Evolutionary conservation across 1,140 invertebrate species (phyloP).

Genomic region (Drosophila arawakana): DNA sequence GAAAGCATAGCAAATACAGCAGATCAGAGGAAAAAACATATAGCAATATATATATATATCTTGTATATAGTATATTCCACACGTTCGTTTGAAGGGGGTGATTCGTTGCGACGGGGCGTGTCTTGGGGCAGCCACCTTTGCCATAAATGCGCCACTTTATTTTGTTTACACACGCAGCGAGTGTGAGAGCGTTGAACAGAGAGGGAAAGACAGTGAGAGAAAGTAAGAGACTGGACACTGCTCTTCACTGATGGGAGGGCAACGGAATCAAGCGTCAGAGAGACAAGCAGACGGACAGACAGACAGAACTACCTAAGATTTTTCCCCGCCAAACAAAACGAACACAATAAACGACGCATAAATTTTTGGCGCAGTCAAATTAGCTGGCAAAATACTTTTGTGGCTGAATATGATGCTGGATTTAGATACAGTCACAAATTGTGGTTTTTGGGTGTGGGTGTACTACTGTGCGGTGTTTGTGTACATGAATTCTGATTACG

Average conservation of each 20-base stretch:
- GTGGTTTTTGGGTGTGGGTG: background rate
- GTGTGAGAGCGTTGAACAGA: background rate
- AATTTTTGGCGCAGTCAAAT: constrained; percentile 71
- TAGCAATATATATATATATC: background rate
- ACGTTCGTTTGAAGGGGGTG: constrained; percentile 11
- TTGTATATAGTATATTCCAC: constrained; percentile 11
- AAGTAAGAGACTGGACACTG: constrained; percentile 3
- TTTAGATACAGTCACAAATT: constrained; percentile 20
- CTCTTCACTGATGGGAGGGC: background rate
- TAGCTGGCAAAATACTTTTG: constrained; percentile 61
- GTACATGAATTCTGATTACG: constrained; percentile 2
- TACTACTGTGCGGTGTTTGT: background rate
- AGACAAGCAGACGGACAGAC: constrained; percentile 17
- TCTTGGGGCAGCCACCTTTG: constrained; percentile 65
- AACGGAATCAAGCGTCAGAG: background rate
- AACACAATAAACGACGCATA: constrained; percentile 56
- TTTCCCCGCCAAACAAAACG: constrained; percentile 10
- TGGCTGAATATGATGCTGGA: constrained; percentile 34
- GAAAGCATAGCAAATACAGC: constrained; percentile 64
- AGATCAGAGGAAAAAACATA: constrained; percentile 29
- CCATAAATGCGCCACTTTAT: constrained; percentile 80
- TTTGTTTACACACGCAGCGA: constrained; percentile 65
- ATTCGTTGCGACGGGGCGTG: background rate
- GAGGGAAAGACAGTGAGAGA: background rate
- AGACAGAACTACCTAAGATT: constrained; percentile 26